phyloP scores from a whole-genome alignment of 2,113 vertebrate species.

The Hyaena hyaena region DNA sequence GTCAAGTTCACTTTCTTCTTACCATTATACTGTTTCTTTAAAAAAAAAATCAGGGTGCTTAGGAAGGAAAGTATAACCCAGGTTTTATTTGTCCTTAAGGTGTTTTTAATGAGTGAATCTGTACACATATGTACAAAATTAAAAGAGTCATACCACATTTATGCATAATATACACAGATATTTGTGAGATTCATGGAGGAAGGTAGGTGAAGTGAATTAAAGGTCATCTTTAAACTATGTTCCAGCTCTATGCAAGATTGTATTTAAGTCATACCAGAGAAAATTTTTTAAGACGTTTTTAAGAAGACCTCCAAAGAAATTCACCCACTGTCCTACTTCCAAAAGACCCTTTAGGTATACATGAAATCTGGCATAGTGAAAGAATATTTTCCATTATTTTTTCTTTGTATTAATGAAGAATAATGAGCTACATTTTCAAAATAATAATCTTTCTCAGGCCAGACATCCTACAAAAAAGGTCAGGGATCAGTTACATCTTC shows the following conservation, averaged over 20 bases:
- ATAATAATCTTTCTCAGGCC: neutral
- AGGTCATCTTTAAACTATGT: neutral
- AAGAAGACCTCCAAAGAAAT: neutral
- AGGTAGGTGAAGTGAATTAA: neutral
- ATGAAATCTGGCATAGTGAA: neutral
- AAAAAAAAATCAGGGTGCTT: neutral
- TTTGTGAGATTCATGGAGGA: neutral
- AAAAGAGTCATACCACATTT: neutral
- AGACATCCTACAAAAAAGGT: neutral
- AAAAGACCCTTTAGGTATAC: neutral
- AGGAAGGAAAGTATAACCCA: neutral
- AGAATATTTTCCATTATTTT: neutral
- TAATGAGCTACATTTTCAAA: neutral
- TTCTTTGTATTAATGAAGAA: neutral
- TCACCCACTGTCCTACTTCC: neutral
- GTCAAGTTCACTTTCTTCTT: slow-evolving; percentile 2
- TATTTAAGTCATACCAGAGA: neutral
- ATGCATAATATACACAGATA: neutral
- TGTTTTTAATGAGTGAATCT: neutral
- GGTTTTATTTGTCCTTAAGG: neutral
- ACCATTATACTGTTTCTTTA: neutral
- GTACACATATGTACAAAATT: neutral
- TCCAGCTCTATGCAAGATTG: neutral
- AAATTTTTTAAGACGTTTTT: slow-evolving; percentile 5
- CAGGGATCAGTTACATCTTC: neutral